Conservation (phyloP, 2,888 invertebrate species). For the Tridacna crocea region DNA sequence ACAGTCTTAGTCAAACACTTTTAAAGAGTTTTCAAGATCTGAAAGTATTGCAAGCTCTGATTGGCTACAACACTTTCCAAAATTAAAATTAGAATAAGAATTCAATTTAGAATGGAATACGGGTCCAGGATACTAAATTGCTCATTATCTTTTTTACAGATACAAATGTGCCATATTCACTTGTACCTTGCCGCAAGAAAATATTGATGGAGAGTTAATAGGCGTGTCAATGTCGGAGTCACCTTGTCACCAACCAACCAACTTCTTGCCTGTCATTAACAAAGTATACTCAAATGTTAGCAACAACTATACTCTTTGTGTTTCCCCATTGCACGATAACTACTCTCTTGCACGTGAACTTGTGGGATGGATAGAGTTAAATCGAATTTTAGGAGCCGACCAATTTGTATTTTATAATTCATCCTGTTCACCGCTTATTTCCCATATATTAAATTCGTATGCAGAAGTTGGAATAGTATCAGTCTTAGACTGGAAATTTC, state of each 20-base stretch:
- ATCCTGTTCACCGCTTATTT: background rate
- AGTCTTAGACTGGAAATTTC: constrained; percentile 77
- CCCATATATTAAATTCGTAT: constrained; percentile 72
- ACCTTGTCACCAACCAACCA: constrained; percentile 45
- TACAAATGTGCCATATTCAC: constrained; percentile 52
- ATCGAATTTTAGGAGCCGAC: constrained; percentile 78
- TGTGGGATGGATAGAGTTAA: constrained; percentile 81
- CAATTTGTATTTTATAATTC: constrained; percentile 78
- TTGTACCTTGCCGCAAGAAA: constrained; percentile 36
- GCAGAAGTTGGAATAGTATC: constrained; percentile 67
- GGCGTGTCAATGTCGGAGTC: constrained; percentile 59
- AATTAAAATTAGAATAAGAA: background rate
- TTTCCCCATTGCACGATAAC: constrained; percentile 69
- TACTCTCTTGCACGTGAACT: constrained; percentile 75
- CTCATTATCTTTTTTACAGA: constrained; percentile 45
- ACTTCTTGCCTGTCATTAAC: constrained; percentile 35
- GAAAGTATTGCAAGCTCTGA: background rate
- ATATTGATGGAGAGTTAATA: constrained; percentile 15
- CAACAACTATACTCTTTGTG: constrained; percentile 71
- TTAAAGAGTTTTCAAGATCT: background rate
- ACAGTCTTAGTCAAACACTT: background rate
- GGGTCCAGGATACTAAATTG: background rate
- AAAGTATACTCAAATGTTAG: background rate
- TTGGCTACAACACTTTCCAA: background rate
- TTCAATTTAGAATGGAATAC: background rate